Evolutionary conservation across 2,888 invertebrate genomes (phyloP).

Genomic region (Neoitamus cyanurus): DNA sequence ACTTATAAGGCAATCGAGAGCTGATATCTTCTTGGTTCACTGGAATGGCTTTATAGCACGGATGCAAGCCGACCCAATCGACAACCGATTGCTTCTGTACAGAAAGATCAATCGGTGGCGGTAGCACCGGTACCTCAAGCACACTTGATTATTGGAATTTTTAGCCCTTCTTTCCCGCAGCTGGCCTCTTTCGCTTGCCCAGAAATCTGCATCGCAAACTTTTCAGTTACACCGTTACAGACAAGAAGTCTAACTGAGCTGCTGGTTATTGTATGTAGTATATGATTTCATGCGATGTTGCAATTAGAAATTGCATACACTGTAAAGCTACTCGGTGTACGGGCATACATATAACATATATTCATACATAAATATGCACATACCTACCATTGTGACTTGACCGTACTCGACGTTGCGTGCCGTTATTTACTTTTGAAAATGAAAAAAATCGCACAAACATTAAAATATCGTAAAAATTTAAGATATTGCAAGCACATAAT

Average conservation of each 20-base stretch:
- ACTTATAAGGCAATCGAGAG: constrained; percentile 32
- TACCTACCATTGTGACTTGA: no score
- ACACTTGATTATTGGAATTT: constrained; percentile 4
- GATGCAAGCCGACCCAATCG: neutral
- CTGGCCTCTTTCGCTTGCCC: neutral
- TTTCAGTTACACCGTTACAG: neutral
- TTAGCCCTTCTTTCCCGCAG: neutral
- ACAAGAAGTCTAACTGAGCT: neutral
- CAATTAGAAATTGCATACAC: neutral
- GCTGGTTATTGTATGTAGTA: neutral
- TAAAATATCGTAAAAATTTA: no score
- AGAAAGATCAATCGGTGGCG: constrained; percentile 19
- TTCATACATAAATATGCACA: no score
- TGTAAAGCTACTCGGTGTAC: neutral
- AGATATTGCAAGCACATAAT: no score
- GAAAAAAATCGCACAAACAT: no score
- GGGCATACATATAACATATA: no score
- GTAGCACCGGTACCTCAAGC: neutral
- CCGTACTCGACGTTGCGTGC: no score
- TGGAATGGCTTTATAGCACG: neutral
- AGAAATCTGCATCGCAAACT: neutral
- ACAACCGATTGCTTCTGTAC: neutral
- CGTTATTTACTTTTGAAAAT: no score
- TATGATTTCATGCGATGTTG: no score
- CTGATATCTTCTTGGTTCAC: neutral